Percentiles rank a stretch among this genome's conserved stretches.
Evolutionary conservation across 2,888 invertebrate species (phyloP).

Genomic region (Apoda limacodes): DNA sequence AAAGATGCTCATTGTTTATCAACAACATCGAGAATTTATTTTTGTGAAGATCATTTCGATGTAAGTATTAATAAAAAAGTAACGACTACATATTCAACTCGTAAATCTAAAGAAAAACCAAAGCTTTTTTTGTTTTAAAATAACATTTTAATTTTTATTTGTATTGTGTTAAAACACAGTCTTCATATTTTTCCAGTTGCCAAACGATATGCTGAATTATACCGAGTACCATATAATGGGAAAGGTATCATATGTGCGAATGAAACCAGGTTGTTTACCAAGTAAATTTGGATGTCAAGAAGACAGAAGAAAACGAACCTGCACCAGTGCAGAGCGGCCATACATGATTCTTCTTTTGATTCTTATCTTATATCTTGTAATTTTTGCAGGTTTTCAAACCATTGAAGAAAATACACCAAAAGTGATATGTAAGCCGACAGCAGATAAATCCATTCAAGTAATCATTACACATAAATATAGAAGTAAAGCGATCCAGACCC

Average conservation of each 20-base stretch:
- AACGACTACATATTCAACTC: neutral
- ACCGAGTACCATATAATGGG: conserved; percentile 21
- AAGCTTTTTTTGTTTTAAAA: neutral
- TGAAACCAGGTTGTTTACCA: conserved; percentile 18
- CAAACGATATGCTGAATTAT: conserved; percentile 21
- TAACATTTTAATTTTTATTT: neutral
- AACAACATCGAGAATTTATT: conserved; percentile 4
- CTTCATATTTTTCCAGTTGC: conserved; percentile 16
- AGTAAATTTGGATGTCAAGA: conserved; percentile 19
- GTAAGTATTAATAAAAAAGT: conserved; percentile 4
- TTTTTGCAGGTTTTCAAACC: neutral
- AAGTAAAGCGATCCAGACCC: conserved; percentile 18
- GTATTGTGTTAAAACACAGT: neutral
- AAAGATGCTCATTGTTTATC: conserved; percentile 5
- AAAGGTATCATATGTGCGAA: conserved; percentile 12
- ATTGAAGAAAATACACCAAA: neutral
- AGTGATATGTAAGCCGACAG: neutral
- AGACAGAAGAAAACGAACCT: conserved; percentile 15
- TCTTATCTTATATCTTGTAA: neutral
- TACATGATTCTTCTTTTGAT: conserved; percentile 2
- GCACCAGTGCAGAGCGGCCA: conserved; percentile 7
- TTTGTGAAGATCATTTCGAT: conserved; percentile 13
- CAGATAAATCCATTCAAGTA: conserved; percentile 4
- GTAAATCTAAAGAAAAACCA: neutral
- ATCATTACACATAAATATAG: conserved; percentile 13